A percentile compares a stretch with the other conserved stretches of the same genome.
These are phyloP conservation scores for Hydropsyche tenuis DNA, from an alignment of 1,140 invertebrate genomes.

Conservation along the genomic window DNA sequence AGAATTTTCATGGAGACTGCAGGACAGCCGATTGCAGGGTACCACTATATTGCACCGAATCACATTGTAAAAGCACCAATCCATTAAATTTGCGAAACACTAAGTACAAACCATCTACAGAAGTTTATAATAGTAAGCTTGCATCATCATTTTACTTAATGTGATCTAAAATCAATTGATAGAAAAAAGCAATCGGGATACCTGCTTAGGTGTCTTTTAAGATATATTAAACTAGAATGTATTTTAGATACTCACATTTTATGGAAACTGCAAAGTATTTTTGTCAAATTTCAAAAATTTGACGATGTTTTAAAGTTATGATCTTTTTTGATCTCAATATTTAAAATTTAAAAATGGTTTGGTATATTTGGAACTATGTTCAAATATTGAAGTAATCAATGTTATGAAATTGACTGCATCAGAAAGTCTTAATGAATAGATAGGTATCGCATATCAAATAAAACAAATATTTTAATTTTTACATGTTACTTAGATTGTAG, in stretches of 20 bases:
- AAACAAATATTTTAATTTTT: constrained; percentile 36
- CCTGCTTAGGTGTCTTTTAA: constrained; percentile 44
- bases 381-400: constrained; percentile 25
- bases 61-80: constrained; percentile 91
- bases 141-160: constrained; percentile 23
- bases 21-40: constrained; percentile 85
- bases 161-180: constrained; percentile 47
- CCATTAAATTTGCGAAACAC: constrained; percentile 70
- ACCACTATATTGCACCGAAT: constrained; percentile 90
- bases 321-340: constrained; percentile 45
- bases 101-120: constrained; percentile 54
- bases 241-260: constrained; percentile 67
- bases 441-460: constrained; percentile 45
- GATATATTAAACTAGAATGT: constrained; percentile 60
- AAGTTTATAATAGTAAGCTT: constrained; percentile 51
- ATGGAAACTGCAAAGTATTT: constrained; percentile 51
- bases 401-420: constrained; percentile 42
- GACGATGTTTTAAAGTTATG: constrained; percentile 25
- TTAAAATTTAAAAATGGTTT: constrained; percentile 19
- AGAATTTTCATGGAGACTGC: constrained; percentile 94
- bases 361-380: constrained; percentile 5
- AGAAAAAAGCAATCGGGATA: constrained; percentile 45
- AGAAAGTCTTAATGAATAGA: constrained; percentile 45
- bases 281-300: constrained; percentile 36
- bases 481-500: constrained; percentile 42